These are phyloP conservation scores for Alectoris magna DNA, from an alignment of 2,797 vertebrate species.

Conservation along the genomic window DNA sequence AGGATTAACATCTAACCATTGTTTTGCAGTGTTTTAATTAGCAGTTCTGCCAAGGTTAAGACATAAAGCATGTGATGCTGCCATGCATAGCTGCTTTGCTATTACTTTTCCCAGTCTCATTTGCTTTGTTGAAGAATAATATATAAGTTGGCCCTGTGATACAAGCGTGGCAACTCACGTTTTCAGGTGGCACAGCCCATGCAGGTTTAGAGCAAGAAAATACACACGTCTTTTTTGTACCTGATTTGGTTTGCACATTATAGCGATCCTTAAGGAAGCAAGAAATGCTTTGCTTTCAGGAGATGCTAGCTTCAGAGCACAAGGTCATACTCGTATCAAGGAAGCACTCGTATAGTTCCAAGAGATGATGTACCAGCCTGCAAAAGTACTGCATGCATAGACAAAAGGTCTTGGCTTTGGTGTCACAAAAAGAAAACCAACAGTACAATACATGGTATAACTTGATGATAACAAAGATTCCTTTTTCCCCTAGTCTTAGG, in stretches of 20 bases:
- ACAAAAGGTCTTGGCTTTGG: slow-evolving; percentile 7
- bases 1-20: slow-evolving; percentile 40
- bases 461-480: slow-evolving; percentile 35
- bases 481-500: background rate
- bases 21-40: slow-evolving; percentile 46
- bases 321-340: background rate
- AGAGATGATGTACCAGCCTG: slow-evolving; percentile 5
- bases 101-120: background rate
- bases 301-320: background rate
- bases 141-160: background rate
- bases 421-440: slow-evolving; percentile 32
- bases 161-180: background rate
- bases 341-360: background rate
- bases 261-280: background rate
- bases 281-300: slow-evolving; percentile 25
- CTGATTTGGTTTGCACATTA: background rate
- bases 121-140: slow-evolving; percentile 7
- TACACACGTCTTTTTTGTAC: background rate
- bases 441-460: background rate
- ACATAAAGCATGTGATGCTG: slow-evolving; percentile 32
- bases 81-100: slow-evolving; percentile 34
- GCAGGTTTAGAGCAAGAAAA: background rate
- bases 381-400: background rate
- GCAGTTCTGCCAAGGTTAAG: background rate
- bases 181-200: background rate